phyloP scores from a whole-genome alignment of 2,113 vertebrate species.

The Hippolais icterina region DNA sequence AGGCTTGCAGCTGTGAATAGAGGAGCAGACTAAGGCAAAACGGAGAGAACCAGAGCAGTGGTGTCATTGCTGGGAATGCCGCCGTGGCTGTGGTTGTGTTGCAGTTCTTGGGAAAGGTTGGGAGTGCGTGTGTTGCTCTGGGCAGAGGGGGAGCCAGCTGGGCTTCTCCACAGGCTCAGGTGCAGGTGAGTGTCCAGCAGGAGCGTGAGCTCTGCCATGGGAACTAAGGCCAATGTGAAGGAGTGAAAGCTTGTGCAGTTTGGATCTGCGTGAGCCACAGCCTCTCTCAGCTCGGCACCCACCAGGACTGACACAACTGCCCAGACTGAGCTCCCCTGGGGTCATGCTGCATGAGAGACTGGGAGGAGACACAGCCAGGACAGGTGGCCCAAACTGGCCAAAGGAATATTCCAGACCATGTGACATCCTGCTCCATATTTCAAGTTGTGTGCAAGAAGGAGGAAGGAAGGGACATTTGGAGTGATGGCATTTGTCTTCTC shows the following conservation, averaged over 20 bases:
- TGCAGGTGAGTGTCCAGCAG: fast-evolving
- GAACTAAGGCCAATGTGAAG: not conserved
- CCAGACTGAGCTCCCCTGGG: not conserved
- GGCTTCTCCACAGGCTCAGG: not conserved
- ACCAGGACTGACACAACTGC: too few species aligned
- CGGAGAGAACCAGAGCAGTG: not conserved
- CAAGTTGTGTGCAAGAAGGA: not conserved
- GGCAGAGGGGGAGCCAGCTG: not conserved
- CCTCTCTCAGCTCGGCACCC: not conserved
- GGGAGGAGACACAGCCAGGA: not conserved
- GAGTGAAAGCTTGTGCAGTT: not conserved
- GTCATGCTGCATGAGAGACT: too few species aligned
- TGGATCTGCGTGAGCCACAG: not conserved
- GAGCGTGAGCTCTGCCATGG: fast-evolving
- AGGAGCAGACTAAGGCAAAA: not conserved
- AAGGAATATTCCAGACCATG: not conserved
- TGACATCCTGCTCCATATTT: not conserved
- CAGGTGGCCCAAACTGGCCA: not conserved
- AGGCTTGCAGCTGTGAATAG: not conserved
- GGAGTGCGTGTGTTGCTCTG: not conserved
- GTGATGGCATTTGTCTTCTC: not conserved
- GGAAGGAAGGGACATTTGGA: not conserved
- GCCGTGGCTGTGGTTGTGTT: not conserved
- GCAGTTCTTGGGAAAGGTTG: not conserved
- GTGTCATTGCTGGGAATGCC: not conserved